Conservation (phyloP, 2,113 vertebrate genomes). For the Marmota monax region DNA sequence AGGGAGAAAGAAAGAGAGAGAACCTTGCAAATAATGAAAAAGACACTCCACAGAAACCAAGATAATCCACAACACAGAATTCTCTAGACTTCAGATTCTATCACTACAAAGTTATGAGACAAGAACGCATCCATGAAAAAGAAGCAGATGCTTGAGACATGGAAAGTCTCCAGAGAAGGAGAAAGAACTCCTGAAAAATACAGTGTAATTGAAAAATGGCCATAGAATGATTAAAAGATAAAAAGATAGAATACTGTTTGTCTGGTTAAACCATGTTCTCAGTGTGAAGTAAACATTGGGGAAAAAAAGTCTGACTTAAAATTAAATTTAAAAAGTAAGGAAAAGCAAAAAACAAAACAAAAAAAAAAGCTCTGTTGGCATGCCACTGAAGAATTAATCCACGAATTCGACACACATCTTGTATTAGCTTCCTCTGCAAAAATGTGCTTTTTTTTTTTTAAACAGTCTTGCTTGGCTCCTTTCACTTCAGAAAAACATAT, state of each 20-base stretch:
- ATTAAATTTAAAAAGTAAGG: slow-evolving; percentile 26
- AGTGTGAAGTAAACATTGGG: neutral
- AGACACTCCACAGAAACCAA: neutral
- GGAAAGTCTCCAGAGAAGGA: neutral
- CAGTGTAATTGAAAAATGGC: neutral
- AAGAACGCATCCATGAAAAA: neutral
- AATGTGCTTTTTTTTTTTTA: neutral
- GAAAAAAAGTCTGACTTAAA: neutral
- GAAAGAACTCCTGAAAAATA: neutral
- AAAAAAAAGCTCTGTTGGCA: neutral
- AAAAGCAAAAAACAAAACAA: neutral
- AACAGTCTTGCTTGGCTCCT: neutral
- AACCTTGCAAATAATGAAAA: neutral
- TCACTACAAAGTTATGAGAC: neutral
- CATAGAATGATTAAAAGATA: neutral
- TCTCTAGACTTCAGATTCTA: neutral
- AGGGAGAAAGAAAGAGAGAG: neutral
- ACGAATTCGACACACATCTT: neutral
- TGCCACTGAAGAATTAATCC: neutral
- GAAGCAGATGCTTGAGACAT: neutral
- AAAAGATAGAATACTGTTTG: neutral
- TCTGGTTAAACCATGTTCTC: neutral
- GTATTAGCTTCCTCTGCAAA: neutral
- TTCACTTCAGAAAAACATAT: neutral
- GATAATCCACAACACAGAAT: neutral